Conservation (phyloP, 2,113 vertebrate species). For the Isichthys henryi region DNA sequence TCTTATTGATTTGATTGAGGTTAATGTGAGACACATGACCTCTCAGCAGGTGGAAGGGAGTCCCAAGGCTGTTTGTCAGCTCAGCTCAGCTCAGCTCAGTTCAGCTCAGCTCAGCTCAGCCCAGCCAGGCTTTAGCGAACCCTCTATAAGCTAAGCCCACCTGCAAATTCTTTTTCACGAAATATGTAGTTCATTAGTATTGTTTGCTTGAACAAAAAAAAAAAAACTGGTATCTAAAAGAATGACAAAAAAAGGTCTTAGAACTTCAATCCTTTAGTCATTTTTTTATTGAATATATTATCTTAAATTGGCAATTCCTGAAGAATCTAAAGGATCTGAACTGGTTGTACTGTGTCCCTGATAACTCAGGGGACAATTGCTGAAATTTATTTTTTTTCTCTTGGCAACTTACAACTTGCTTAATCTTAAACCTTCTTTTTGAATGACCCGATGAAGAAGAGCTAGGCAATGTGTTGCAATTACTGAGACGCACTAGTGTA, state of each 20-base stretch:
- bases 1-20: conserved; percentile 32
- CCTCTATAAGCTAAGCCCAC: neutral
- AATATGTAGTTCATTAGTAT: neutral
- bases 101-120: conserved; percentile 19
- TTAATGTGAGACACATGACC: conserved; percentile 35
- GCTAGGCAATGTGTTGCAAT: neutral
- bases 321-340: neutral
- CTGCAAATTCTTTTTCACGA: neutral
- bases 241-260: neutral
- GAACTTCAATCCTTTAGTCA: neutral
- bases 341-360: neutral
- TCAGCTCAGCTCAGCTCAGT: conserved; percentile 14
- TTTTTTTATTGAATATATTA: neutral
- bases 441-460: neutral
- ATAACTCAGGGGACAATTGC: neutral
- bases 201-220: neutral
- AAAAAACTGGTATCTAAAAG: neutral
- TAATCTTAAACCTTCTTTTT: neutral
- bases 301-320: neutral
- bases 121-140: conserved; percentile 1
- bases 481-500: neutral
- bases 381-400: neutral
- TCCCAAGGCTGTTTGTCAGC: conserved; percentile 15
- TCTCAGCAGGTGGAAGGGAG: conserved; percentile 15
- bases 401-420: neutral